phyloP scores from a whole-genome alignment of 1,140 invertebrate species.

The Papilio aristodemus region DNA sequence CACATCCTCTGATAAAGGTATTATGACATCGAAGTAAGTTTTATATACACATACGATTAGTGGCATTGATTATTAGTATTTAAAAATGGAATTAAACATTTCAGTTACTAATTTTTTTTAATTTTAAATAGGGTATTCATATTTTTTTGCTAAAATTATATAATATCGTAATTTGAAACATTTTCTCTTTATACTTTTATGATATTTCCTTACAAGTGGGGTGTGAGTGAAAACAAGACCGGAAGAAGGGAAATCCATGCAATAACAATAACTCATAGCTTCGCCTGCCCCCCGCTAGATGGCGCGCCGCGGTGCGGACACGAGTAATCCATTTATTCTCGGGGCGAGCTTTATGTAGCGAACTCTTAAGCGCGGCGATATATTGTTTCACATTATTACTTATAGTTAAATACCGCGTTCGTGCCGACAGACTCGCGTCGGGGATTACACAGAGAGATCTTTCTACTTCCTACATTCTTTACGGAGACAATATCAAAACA shows the following conservation, averaged over 20 bases:
- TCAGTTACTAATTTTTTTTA: neutral
- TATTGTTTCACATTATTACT: constrained; percentile 77
- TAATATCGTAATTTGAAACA: constrained; percentile 61
- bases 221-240: constrained; percentile 74
- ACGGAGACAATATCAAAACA: neutral
- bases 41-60: constrained; percentile 7
- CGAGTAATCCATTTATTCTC: constrained; percentile 80
- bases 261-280: constrained; percentile 79
- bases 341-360: constrained; percentile 75
- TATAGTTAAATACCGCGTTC: constrained; percentile 65
- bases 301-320: constrained; percentile 69
- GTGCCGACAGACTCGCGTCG: constrained; percentile 42
- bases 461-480: neutral
- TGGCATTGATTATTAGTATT: constrained; percentile 24
- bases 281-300: constrained; percentile 74
- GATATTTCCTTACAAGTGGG: constrained; percentile 63
- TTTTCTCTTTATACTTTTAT: constrained; percentile 71
- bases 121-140: too few relatives aligned
- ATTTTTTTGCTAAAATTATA: neutral
- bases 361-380: constrained; percentile 68
- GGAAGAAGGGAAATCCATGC: constrained; percentile 73
- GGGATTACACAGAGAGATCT: constrained; percentile 44
- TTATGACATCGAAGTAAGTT: constrained; percentile 20
- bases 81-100: neutral
- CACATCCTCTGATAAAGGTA: constrained; percentile 30